Base-by-base conservation (phyloP, 2,113 vertebrate genomes). In the Alligator sinensis region DNA sequence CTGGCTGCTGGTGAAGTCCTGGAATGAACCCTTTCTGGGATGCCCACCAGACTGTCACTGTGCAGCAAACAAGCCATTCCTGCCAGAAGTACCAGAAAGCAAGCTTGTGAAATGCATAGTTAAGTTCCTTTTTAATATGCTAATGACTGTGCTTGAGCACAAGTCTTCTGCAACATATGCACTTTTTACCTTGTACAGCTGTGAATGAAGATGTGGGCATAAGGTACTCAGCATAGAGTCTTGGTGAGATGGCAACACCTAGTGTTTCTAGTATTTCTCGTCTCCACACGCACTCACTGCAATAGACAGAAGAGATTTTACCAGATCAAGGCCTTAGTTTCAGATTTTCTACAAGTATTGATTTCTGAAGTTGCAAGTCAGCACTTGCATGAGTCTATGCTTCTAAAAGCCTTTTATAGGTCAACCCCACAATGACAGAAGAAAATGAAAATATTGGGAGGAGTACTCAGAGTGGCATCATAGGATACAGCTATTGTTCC, bases 261-360 rank as follows among this genome's bases (percentile, higher is more conserved):
- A 58, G 21, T 58, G 27, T 12, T 74, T 55, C 4, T n/a, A 68
- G 61, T 38, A 57, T 70, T 55, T 82, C 70, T 58, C 66, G 64
- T 68, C 81, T 61, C 64, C 63, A 81, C 21, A 78, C 6, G 0
- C 2, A 0, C 0, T 8, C 54, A 11, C n/a, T 60, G 64, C 74
- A 68, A 22, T 61, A 61, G 19, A 19, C 30, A 22, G 60, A 47
- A 83, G 11, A 18, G 68, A 54, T 83, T 54, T 54, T 77, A 7
- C 16, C 57, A 62, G n/a, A 22, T 2, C 11, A 77, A 57, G 64
- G 22, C 72, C 88, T 80, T 77, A 82, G 28, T 25, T 75, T 21
- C 58, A 89, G 64, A 27, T 8, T 91, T 74, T 28, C 57, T 84
- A n/a, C 14, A 68, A 30, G 24, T 21, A 47, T 14, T 3, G 0